A percentile compares a stretch with the other conserved stretches of the same genome.
These are phyloP conservation scores for Dasyprocta punctata DNA, from an alignment of 2,113 vertebrate genomes.

Conservation along the genomic window DNA sequence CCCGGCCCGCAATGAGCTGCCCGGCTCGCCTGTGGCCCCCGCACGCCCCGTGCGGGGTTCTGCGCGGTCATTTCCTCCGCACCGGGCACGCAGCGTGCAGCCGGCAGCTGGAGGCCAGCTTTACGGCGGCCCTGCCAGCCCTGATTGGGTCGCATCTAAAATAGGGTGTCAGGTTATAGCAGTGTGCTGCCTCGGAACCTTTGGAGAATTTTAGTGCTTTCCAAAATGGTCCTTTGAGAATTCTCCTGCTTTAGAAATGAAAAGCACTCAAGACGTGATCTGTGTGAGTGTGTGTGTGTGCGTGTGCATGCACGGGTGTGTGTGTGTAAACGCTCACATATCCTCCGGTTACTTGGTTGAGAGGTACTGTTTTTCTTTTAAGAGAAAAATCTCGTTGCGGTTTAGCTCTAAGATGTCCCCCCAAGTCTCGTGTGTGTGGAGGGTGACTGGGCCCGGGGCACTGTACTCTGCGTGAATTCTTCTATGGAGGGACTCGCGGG, in stretches of 20 bases:
- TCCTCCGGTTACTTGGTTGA: conserved; percentile 66
- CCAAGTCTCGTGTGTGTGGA: neutral
- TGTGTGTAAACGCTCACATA: conserved; percentile 37
- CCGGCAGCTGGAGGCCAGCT: conserved; percentile 78
- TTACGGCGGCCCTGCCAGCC: conserved; percentile 84
- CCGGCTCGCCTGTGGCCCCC: neutral
- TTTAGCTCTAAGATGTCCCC: neutral
- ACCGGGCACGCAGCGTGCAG: conserved; percentile 80
- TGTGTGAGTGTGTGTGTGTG: neutral
- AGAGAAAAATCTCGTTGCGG: neutral
- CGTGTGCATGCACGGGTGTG: neutral
- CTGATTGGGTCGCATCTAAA: conserved; percentile 85
- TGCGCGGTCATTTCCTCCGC: conserved; percentile 79
- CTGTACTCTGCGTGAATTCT: neutral
- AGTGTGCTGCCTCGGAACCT: conserved; percentile 81
- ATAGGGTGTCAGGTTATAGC: conserved; percentile 84
- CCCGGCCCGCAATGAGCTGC: conserved; percentile 35
- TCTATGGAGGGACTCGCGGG: neutral
- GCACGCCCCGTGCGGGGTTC: neutral
- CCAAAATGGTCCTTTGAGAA: conserved; percentile 80
- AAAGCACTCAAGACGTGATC: conserved; percentile 74
- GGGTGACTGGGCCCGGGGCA: neutral
- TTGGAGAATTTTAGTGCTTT: conserved; percentile 76
- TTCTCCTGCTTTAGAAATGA: conserved; percentile 82
- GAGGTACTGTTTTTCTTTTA: conserved; percentile 70